A percentile compares a stretch with the other conserved stretches of the same genome.
Evolutionary conservation across 2,797 vertebrate genomes (phyloP).

Genomic region (Ficedula albicollis): DNA sequence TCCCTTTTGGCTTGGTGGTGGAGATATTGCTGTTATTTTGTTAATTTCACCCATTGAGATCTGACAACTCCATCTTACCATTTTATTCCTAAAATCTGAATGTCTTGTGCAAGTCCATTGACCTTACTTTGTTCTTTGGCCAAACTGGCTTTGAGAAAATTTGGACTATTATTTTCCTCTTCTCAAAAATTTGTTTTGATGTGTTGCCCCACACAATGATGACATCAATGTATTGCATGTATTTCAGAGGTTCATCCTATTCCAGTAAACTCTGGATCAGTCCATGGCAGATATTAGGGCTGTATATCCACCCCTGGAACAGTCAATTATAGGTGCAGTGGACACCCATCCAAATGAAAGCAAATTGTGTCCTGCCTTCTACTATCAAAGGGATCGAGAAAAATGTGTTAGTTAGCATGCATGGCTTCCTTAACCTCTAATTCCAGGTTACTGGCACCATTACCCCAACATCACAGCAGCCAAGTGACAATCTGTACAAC

Average conservation of each 20-base stretch:
- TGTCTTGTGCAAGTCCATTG: background rate
- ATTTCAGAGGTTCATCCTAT: background rate
- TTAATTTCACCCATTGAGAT: background rate
- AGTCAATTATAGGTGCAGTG: background rate
- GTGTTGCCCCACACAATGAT: background rate
- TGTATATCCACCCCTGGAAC: background rate
- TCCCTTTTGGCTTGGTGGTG: background rate
- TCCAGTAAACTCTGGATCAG: background rate
- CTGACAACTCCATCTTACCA: background rate
- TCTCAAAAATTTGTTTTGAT: background rate
- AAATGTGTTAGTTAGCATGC: background rate
- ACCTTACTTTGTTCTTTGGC: background rate
- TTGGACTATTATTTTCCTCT: background rate
- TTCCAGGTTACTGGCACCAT: background rate
- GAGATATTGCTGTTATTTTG: background rate
- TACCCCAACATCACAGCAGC: background rate
- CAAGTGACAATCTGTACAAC: background rate
- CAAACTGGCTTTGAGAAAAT: background rate
- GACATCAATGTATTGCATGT: background rate
- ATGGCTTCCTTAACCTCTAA: background rate
- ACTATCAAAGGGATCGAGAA: fast-evolving
- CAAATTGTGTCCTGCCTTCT: background rate
- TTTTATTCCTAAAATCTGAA: background rate
- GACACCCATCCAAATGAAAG: background rate
- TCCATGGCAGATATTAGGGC: background rate